Evolutionary conservation across 2,113 vertebrate species (phyloP), one percentile per base, ranked within the genome.

Genomic region (Sander vitreus): DNA sequence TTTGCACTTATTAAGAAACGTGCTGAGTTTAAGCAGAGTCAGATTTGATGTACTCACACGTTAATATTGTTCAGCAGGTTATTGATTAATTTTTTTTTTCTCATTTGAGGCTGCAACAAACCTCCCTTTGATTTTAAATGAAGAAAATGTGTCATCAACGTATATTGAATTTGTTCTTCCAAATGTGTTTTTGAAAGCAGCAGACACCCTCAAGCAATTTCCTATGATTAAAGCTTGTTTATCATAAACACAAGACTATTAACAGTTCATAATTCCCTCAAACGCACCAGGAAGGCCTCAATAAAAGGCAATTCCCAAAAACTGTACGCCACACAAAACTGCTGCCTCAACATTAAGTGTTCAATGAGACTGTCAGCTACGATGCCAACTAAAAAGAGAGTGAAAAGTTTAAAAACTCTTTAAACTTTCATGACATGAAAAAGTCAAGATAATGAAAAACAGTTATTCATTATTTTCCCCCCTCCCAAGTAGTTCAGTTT

Each of bases 191-290:
- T 69, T 73, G 6, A 76, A 84, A 79, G 73, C 69, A 78, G 70
- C 65, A 33, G 23, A 76, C 19, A 48, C 63, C 73, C 55, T 63
- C 3, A 19, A 81, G 81, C 66, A 25, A 39, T 83, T 64, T 66
- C 39, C 68, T 82, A 64, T 82, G 50, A 85, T 85, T 88, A 84
- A 83, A 88, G 63, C 57, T 81, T 69, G 82, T 85, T 82, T 78
- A 81, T 70, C 55, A 45, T 62, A 67, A 69, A 81, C 54, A 81
- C 43, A 65, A 74, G 33, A 73, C 78, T 57, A 75, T 85, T 80
- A 89, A 78, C 63, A 43, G 53, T 70, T 78, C 85, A 79, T 82
- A 79, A 80, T 39, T 74, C 43, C 36, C 45, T 70, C 64, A 71
- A 81, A 88, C 21, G 47, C 57, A 67, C 25, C 65, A 68, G 50